Conservation (phyloP, 1,140 invertebrate species). For the Nautilus pompilius region DNA sequence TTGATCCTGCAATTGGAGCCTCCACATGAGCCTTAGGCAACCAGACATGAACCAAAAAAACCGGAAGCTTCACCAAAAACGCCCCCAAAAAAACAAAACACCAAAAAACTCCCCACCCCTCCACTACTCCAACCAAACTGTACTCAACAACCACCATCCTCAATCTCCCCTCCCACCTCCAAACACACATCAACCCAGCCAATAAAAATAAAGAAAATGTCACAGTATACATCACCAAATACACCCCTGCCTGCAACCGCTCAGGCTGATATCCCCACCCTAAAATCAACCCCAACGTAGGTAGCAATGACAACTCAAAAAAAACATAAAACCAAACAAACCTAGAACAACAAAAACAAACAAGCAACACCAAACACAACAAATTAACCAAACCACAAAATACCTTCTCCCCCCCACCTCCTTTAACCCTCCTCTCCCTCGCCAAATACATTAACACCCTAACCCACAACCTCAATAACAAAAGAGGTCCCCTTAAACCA, state of each 20-base stretch:
- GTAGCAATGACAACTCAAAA: constrained; percentile 66
- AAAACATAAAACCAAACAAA: constrained; percentile 65
- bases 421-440: not conserved
- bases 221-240: constrained; percentile 66
- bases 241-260: constrained; percentile 61
- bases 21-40: constrained; percentile 72
- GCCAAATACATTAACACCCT: not conserved
- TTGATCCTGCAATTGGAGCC: constrained; percentile 67
- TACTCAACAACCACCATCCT: not conserved
- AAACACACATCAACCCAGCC: constrained; percentile 32
- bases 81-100: constrained; percentile 54
- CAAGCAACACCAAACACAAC: not conserved
- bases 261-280: constrained; percentile 65
- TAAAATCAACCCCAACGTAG: constrained; percentile 65
- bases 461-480: not conserved
- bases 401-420: not conserved
- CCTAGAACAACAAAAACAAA: not conserved
- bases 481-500: not conserved
- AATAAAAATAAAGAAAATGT: constrained; percentile 64
- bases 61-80: constrained; percentile 70
- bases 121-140: no score
- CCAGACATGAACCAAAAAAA: constrained; percentile 69
- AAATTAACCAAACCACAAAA: not conserved
- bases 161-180: not conserved
- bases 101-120: constrained; percentile 54